Conservation (phyloP, 2,888 invertebrate species). For the Nemurella pictetii region DNA sequence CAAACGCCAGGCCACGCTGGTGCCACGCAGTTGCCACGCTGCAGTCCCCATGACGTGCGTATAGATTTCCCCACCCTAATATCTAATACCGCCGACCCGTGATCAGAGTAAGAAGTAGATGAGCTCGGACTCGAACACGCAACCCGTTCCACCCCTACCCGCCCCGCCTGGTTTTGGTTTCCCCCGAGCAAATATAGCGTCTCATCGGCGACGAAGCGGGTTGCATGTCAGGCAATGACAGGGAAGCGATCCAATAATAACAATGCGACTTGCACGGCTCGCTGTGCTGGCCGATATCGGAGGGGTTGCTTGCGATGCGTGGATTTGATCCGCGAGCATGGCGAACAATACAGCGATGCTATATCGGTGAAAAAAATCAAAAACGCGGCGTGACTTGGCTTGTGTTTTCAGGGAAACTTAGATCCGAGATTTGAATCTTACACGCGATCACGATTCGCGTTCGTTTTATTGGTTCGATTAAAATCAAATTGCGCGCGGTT, state of each 20-base stretch:
- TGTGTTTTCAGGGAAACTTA: background rate
- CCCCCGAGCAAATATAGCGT: conserved; percentile 3
- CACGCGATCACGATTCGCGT: background rate
- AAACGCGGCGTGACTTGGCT: background rate
- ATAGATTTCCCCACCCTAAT: background rate
- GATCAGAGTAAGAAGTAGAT: background rate
- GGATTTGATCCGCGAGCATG: background rate
- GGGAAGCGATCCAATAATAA: conserved; percentile 14
- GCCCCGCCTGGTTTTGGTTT: background rate
- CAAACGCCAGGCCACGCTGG: background rate
- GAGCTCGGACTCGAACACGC: background rate
- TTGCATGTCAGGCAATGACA: conserved; percentile 30
- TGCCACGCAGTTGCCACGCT: too few relatives aligned
- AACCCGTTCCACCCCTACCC: background rate
- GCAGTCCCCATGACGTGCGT: background rate
- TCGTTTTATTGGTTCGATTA: background rate
- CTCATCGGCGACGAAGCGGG: background rate
- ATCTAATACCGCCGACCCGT: background rate
- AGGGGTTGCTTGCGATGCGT: background rate
- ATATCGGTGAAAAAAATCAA: background rate
- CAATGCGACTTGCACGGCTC: background rate
- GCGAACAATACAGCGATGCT: background rate
- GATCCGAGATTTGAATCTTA: background rate
- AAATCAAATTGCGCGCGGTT: background rate
- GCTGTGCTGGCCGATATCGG: background rate